Evolutionary conservation across 2,113 vertebrate species (phyloP).

Genomic region (Cnemophilus loriae): DNA sequence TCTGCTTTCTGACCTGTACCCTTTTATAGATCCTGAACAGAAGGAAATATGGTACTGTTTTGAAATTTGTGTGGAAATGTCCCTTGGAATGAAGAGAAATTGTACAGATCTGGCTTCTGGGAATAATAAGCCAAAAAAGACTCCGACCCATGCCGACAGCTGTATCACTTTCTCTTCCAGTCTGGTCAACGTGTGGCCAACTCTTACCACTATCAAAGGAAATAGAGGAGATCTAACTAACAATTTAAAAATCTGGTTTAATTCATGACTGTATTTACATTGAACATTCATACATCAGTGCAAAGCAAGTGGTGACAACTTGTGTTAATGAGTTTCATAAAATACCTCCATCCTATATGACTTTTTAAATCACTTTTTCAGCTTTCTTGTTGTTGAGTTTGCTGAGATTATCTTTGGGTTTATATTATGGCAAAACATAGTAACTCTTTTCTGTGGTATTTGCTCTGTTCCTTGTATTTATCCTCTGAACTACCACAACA

Average conservation of each 20-base stretch:
- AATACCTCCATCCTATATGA: accelerated
- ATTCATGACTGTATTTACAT: neutral
- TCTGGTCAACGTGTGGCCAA: neutral
- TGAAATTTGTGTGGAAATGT: neutral
- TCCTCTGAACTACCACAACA: neutral
- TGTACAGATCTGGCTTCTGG: neutral
- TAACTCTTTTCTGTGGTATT: neutral
- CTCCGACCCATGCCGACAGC: neutral
- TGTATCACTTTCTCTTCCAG: neutral
- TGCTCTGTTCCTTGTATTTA: neutral
- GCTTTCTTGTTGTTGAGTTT: neutral
- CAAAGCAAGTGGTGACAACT: neutral
- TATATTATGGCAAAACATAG: neutral
- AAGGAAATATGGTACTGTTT: neutral
- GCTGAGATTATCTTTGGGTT: neutral
- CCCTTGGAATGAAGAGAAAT: neutral
- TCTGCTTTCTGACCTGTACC: neutral
- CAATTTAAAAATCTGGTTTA: neutral
- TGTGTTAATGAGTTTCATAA: neutral
- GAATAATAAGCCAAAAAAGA: neutral
- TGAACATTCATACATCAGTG: neutral
- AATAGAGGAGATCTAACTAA: neutral
- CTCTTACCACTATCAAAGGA: neutral
- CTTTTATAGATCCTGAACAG: neutral
- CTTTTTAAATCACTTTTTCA: neutral